A percentile compares a stretch with the other conserved stretches of the same genome.
Evolutionary conservation across 2,113 vertebrate species (phyloP).

Genomic region (Notarius quadriscutis): DNA sequence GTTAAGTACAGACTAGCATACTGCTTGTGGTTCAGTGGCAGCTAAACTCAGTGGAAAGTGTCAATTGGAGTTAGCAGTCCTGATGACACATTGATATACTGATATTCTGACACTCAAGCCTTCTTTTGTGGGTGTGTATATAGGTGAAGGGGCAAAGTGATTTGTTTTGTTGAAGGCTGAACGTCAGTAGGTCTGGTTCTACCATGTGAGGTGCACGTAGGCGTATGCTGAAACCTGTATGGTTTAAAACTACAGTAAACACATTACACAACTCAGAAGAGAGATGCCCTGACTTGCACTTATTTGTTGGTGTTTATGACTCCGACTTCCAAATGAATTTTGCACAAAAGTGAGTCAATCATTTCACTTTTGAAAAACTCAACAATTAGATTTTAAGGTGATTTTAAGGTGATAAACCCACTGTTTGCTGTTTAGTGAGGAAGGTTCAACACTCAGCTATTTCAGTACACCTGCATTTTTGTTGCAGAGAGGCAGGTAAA

Average conservation of each 20-base stretch:
- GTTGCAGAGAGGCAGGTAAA: background rate
- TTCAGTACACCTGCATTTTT: background rate
- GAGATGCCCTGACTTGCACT: background rate
- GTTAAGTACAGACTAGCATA: conserved; percentile 63
- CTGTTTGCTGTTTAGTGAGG: background rate
- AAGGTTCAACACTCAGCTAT: background rate
- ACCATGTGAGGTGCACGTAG: conserved; percentile 10
- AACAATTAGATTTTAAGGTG: conserved; percentile 3
- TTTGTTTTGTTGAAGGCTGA: conserved; percentile 6
- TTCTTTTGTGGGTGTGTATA: conserved; percentile 53
- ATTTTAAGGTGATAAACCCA: background rate
- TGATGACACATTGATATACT: conserved; percentile 38
- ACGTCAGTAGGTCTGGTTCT: conserved; percentile 12
- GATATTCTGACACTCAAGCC: conserved; percentile 37
- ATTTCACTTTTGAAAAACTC: background rate
- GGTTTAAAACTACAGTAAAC: background rate
- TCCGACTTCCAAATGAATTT: background rate
- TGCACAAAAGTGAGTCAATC: background rate
- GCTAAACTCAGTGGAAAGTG: conserved; percentile 17
- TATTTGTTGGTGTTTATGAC: conserved; percentile 1
- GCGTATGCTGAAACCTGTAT: background rate
- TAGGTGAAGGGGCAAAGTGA: conserved; percentile 66
- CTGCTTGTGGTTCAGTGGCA: conserved; percentile 26
- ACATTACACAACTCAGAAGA: background rate
- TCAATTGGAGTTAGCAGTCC: conserved; percentile 22